phyloP scores from a whole-genome alignment of 1,140 invertebrate species.

The Papilio helenus region DNA sequence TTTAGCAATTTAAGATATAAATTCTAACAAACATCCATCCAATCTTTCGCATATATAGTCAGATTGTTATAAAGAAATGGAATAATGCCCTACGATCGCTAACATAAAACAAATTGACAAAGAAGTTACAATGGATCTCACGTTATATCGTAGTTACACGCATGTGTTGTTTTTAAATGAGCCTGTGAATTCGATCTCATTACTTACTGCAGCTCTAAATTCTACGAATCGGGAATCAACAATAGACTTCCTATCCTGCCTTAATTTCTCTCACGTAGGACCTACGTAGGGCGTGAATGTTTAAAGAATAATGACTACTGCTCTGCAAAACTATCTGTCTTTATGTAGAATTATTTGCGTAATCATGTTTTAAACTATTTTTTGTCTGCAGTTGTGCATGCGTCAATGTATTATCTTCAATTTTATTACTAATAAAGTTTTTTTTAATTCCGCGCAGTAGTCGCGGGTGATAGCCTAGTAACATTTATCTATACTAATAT shows the following conservation, averaged over 20 bases:
- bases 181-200: not conserved
- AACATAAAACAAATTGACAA: not conserved
- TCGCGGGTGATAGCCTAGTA: too few species aligned
- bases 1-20: too few species aligned
- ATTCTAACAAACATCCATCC: too few species aligned
- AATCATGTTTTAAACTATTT: too few species aligned
- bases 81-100: not conserved
- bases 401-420: too few species aligned
- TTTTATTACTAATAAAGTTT: too few species aligned
- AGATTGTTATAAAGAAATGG: not conserved
- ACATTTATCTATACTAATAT: too few species aligned
- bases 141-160: not conserved
- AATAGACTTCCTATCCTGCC: not conserved
- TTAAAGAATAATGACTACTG: not conserved
- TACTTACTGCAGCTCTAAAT: not conserved
- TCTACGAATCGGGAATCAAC: conserved; percentile 13
- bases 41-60: not conserved
- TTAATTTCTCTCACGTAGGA: conserved; percentile 10
- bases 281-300: not conserved
- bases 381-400: too few species aligned
- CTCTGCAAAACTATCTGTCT: not conserved
- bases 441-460: too few species aligned
- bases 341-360: not conserved
- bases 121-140: conserved; percentile 4
- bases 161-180: not conserved